These are phyloP conservation scores for Drosophila paramelanica DNA, from an alignment of 2,888 invertebrate genomes.

Conservation along the genomic window DNA sequence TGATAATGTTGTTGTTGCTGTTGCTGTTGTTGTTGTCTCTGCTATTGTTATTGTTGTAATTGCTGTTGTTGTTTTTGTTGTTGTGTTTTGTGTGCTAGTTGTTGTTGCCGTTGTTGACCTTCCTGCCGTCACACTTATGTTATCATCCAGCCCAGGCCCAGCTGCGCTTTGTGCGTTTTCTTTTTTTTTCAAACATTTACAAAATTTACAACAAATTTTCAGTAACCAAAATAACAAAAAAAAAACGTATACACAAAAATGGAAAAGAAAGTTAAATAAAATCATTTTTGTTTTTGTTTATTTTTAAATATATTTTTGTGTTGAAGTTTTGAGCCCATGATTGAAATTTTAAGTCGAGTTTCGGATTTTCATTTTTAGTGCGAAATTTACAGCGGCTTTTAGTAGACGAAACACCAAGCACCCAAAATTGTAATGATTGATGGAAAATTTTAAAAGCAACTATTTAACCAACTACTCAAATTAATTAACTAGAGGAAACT, in stretches of 20 bases:
- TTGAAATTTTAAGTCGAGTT: slow-evolving; percentile 37
- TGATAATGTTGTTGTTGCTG: slow-evolving; percentile 28
- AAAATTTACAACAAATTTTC: slow-evolving; percentile 69
- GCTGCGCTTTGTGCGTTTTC: slow-evolving; percentile 81
- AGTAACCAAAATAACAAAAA: slow-evolving; percentile 38
- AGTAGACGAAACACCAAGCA: slow-evolving; percentile 76
- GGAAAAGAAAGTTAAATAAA: slow-evolving; percentile 70
- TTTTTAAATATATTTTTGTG: slow-evolving; percentile 36
- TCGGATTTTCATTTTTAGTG: slow-evolving; percentile 65
- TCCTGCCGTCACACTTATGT: slow-evolving; percentile 87
- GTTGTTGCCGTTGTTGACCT: slow-evolving; percentile 85
- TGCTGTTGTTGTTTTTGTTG: slow-evolving; percentile 79
- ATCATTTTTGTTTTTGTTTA: slow-evolving; percentile 42
- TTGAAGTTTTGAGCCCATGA: slow-evolving; percentile 57
- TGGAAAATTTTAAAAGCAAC: slow-evolving; percentile 56
- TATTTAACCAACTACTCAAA: slow-evolving; percentile 59
- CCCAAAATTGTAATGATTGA: slow-evolving; percentile 62
- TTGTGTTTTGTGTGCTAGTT: slow-evolving; percentile 54
- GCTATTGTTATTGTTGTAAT: slow-evolving; percentile 39
- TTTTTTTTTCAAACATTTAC: slow-evolving; percentile 65
- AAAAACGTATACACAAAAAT: slow-evolving; percentile 63
- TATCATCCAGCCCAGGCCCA: slow-evolving; percentile 81
- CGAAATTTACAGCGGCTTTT: slow-evolving; percentile 74
- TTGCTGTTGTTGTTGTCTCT: slow-evolving; percentile 29
- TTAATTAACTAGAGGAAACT: slow-evolving; percentile 39